Evolutionary conservation across 2,888 invertebrate species (phyloP).

Genomic region (Cantharis lateralis): DNA sequence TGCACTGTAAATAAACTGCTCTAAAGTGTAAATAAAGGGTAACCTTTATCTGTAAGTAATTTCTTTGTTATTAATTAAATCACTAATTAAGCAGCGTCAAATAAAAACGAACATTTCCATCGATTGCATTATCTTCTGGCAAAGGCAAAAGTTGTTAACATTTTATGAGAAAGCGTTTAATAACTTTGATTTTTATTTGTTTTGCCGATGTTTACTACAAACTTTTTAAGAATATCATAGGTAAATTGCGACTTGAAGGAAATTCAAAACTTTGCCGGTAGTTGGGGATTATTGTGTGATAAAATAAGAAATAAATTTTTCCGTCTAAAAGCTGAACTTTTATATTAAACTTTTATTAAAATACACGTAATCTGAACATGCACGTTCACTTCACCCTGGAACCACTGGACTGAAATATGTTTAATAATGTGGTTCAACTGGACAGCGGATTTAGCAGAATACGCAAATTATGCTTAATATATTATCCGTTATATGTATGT

Average conservation of each 20-base stretch:
- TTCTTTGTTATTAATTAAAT: not conserved
- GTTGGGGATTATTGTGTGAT: not conserved
- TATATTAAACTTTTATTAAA: conserved; percentile 22
- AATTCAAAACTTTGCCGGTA: not conserved
- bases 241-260: not conserved
- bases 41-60: not conserved
- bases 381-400: conserved; percentile 19
- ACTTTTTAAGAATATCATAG: not conserved
- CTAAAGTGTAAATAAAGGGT: not conserved
- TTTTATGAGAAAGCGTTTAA: not conserved
- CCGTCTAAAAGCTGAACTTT: conserved; percentile 1
- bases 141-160: not conserved
- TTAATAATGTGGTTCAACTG: conserved; percentile 24
- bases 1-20: not conserved
- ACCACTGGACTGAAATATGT: conserved; percentile 25
- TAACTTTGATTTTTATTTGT: not conserved
- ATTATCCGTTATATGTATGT: conserved; percentile 16
- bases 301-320: not conserved
- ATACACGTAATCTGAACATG: conserved; percentile 23
- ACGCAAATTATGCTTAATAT: conserved; percentile 22
- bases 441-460: conserved; percentile 18
- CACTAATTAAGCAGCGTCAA: not conserved
- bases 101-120: not conserved
- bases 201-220: not conserved
- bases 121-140: not conserved